Percentiles rank a stretch among this genome's conserved stretches.
Evolutionary conservation across 1,140 invertebrate genomes (phyloP).

Genomic region (Chrysoperla carnea): DNA sequence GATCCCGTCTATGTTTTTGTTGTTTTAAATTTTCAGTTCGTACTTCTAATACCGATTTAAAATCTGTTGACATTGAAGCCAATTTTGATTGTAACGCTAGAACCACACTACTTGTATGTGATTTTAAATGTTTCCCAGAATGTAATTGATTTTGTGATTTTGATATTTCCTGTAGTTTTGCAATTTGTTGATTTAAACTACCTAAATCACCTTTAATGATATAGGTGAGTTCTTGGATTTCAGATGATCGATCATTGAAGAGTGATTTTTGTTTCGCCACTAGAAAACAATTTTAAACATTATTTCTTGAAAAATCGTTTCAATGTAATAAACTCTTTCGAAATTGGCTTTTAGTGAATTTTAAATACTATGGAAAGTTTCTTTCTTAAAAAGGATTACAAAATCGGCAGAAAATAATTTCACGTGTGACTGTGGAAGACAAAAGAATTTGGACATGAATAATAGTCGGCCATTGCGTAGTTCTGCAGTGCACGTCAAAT

Average conservation of each 20-base stretch:
- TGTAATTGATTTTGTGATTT: constrained; percentile 40
- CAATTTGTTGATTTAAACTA: constrained; percentile 92
- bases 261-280: constrained; percentile 94
- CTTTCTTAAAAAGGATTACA: no score
- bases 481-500: no score
- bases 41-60: constrained; percentile 84
- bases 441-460: no score
- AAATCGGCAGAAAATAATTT: no score
- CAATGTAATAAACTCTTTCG: constrained; percentile 2
- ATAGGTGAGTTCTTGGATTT: constrained; percentile 95
- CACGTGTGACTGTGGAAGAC: no score
- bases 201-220: constrained; percentile 95
- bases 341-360: no score
- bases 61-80: constrained; percentile 91
- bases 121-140: constrained; percentile 68
- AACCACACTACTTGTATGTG: constrained; percentile 92
- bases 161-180: constrained; percentile 62
- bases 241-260: constrained; percentile 87
- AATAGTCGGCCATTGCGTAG: no score
- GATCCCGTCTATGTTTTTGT: constrained; percentile 82
- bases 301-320: constrained; percentile 2
- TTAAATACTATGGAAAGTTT: background rate
- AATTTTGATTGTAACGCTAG: constrained; percentile 87
- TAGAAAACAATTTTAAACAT: constrained; percentile 28
- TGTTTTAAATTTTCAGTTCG: constrained; percentile 87